Evolutionary conservation across 2,113 vertebrate species (phyloP).

Genomic region (Hydrolagus affinis): DNA sequence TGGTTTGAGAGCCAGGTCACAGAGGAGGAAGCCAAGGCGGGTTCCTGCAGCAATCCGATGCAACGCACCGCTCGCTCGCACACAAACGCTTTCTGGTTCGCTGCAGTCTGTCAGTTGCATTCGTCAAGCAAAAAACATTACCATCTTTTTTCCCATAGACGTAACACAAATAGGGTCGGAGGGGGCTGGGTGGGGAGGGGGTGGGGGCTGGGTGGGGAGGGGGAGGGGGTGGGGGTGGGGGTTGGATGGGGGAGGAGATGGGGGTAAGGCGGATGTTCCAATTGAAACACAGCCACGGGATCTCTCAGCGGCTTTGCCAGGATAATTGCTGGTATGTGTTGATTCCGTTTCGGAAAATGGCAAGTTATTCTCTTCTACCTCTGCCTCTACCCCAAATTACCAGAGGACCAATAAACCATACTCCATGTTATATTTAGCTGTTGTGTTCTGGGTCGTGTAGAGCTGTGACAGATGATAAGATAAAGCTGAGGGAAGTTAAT

Average conservation of each 20-base stretch:
- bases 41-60: too few relatives aligned
- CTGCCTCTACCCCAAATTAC: neutral
- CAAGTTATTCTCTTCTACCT: neutral
- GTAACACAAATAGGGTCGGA: neutral
- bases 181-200: too few relatives aligned
- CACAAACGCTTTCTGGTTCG: neutral
- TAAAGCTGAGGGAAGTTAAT: conserved; percentile 20
- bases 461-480: conserved; percentile 27
- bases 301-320: neutral
- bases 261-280: neutral
- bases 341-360: conserved; percentile 4
- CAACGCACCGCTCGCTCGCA: neutral
- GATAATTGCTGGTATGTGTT: too few relatives aligned
- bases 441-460: conserved; percentile 29
- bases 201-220: too few relatives aligned
- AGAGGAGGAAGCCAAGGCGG: neutral
- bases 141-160: neutral
- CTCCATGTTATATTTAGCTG: conserved; percentile 26
- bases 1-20: neutral
- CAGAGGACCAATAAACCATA: neutral
- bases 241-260: too few relatives aligned
- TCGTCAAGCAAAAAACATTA: neutral
- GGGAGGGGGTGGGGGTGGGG: too few relatives aligned
- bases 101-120: neutral
- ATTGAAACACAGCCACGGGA: neutral